A percentile compares a stretch with the other conserved stretches of the same genome.
These are phyloP conservation scores for Chromis chromis DNA, from an alignment of 2,797 vertebrate species.

Conservation along the genomic window DNA sequence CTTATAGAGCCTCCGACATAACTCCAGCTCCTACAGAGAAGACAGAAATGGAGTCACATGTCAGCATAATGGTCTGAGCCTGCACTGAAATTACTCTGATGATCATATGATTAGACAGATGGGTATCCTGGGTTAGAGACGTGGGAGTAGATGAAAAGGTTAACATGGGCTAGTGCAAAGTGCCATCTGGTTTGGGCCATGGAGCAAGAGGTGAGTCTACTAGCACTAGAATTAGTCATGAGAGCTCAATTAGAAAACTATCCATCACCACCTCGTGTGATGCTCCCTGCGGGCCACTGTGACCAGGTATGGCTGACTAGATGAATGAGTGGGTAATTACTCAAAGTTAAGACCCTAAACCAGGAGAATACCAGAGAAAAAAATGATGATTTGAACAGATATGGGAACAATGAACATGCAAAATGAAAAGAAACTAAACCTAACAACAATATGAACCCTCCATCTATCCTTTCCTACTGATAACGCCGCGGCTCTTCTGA, in stretches of 20 bases:
- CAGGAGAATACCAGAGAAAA: slow-evolving; percentile 30
- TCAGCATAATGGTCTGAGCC: neutral
- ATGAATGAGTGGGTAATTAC: slow-evolving; percentile 22
- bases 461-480: slow-evolving; percentile 26
- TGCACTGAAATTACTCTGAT: slow-evolving; percentile 45
- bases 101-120: slow-evolving; percentile 67
- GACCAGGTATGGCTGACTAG: neutral
- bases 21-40: slow-evolving; percentile 92
- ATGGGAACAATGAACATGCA: slow-evolving; percentile 72
- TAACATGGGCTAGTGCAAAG: slow-evolving; percentile 57
- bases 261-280: slow-evolving; percentile 43
- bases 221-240: slow-evolving; percentile 53
- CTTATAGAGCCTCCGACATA: slow-evolving; percentile 96
- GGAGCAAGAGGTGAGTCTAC: slow-evolving; percentile 51
- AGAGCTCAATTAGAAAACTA: slow-evolving; percentile 52
- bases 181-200: slow-evolving; percentile 33
- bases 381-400: slow-evolving; percentile 36
- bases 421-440: slow-evolving; percentile 46
- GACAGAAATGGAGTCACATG: neutral
- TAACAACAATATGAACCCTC: slow-evolving; percentile 26
- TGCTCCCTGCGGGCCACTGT: neutral
- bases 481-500: slow-evolving; percentile 34
- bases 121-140: slow-evolving; percentile 77
- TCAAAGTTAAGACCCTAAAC: slow-evolving; percentile 31
- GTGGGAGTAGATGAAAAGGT: slow-evolving; percentile 68